phyloP scores from a whole-genome alignment of 2,797 vertebrate species.

The Alcedo quadribrachys region DNA sequence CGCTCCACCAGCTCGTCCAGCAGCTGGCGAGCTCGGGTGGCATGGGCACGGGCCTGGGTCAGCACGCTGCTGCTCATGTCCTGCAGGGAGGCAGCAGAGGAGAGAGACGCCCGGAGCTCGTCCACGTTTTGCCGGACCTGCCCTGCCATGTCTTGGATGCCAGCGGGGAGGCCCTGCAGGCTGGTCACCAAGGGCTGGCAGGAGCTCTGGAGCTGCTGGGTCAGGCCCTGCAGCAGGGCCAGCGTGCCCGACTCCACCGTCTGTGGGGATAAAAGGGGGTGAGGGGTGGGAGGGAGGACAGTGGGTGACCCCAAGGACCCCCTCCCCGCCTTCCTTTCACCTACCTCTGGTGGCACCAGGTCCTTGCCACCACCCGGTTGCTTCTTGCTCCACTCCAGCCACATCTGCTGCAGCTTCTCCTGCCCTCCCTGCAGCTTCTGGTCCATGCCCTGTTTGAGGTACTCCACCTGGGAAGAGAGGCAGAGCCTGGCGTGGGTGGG shows the following conservation, averaged over 20 bases:
- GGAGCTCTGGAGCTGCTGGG: conserved; percentile 73
- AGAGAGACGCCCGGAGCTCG: conserved; percentile 83
- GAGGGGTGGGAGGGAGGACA: neutral
- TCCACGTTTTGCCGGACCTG: conserved; percentile 81
- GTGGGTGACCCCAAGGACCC: fast-evolving
- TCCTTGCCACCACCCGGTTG: neutral
- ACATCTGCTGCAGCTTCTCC: conserved; percentile 72
- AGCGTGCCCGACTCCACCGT: conserved; percentile 82
- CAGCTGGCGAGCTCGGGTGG: conserved; percentile 75
- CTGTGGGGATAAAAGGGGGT: neutral
- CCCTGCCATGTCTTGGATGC: conserved; percentile 77
- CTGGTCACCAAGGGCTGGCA: conserved; percentile 63
- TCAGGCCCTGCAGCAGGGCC: conserved; percentile 79
- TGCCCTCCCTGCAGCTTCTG: conserved; percentile 48
- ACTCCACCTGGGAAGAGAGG: conserved; percentile 63
- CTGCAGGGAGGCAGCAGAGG: conserved; percentile 68
- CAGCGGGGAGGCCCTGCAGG: conserved; percentile 73
- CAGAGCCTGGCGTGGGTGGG: fast-evolving
- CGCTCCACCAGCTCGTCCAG: conserved; percentile 88
- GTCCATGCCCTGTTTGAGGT: conserved; percentile 44
- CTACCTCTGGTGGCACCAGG: conserved; percentile 34
- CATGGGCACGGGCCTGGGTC: conserved; percentile 79
- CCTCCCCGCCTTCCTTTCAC: neutral
- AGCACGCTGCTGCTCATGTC: conserved; percentile 82
- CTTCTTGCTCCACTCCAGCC: conserved; percentile 67